Base-by-base conservation (phyloP, 2,888 invertebrate species). In the Zelleria hepariella region DNA sequence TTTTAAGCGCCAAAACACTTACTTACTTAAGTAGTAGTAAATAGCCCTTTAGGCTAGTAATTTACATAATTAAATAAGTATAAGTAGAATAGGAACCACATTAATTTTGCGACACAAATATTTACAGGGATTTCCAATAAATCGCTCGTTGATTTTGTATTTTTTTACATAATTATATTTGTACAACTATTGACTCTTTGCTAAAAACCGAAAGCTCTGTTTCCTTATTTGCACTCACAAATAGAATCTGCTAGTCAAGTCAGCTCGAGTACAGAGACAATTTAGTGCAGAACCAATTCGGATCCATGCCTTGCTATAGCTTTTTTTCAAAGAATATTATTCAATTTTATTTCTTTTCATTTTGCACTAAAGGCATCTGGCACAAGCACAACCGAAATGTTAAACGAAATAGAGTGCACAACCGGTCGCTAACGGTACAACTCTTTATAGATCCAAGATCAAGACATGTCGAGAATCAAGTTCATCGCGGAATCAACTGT, bases 361-460 rank as follows among this genome's bases (percentile, higher is more conserved):
- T 25, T 26, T n/a, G 53, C 53, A 53, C n/a, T 53, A 25, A 53
- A 6, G 20, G 49, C 20, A 49, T 53, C 20, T 21, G 32, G 18
- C 42, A 21, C 24, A 24, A n/a, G 18, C 42, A 21, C 24, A 24
- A n/a, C 10, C 48, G 15, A 56, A 62, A 60, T 64, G 63, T 59
- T 48, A 48, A 53, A 65, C 64, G 67, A 65, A 61, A 62, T 63
- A 63, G 5, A 68, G 67, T 72, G 71, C 70, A 70, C 65, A 77
- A 78, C 80, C 77, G 77, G 79, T 78, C 70, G 58, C 58, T 74
- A 80, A 80, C 79, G 80, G 79, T 74, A 68, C 10, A 15, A n/a
- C 20, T 21, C 15, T 42, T 42, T 18, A 47, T 47, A 4, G 47
- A 52, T 20, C 7, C 10, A 52, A 52, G 52, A 24, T 53, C 25